phyloP scores from a whole-genome alignment of 2,888 invertebrate species.

The Phalangium opilio region DNA sequence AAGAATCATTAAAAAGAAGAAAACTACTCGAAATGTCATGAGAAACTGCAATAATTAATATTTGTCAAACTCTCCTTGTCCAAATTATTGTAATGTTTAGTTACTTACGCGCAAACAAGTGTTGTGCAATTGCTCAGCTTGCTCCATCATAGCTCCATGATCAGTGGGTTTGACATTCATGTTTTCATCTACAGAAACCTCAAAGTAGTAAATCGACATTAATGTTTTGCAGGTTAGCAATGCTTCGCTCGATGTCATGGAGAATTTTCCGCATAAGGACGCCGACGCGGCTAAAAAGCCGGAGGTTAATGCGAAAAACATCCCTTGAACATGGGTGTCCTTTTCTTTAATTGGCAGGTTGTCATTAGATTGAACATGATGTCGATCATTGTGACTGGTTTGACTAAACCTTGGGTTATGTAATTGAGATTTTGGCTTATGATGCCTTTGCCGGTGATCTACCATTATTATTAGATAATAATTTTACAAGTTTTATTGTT shows the following conservation, averaged over 20 bases:
- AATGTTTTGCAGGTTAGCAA: constrained; percentile 24
- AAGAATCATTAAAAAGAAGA: constrained; percentile 30
- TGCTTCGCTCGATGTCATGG: constrained; percentile 28
- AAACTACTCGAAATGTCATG: constrained; percentile 25
- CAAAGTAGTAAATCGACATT: constrained; percentile 8
- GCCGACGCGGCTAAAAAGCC: constrained; percentile 32
- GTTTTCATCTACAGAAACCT: constrained; percentile 1
- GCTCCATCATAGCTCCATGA: too few species aligned
- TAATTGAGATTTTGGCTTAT: too few species aligned
- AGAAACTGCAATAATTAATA: constrained; percentile 24
- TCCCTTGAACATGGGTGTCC: constrained; percentile 17
- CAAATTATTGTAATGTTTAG: too few species aligned
- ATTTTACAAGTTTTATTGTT: too few species aligned
- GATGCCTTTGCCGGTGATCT: too few species aligned
- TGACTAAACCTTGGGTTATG: too few species aligned
- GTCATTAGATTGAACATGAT: too few species aligned
- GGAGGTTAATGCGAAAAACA: constrained; percentile 28
- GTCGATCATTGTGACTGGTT: too few species aligned
- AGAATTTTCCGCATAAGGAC: constrained; percentile 32
- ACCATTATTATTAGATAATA: too few species aligned
- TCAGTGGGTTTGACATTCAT: neutral
- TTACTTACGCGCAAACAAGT: too few species aligned
- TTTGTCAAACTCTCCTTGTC: too few species aligned
- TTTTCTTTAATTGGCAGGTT: neutral
- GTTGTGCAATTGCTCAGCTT: too few species aligned